These are phyloP conservation scores for Idaea biselata DNA, from an alignment of 2,888 invertebrate genomes.

Conservation along the genomic window DNA sequence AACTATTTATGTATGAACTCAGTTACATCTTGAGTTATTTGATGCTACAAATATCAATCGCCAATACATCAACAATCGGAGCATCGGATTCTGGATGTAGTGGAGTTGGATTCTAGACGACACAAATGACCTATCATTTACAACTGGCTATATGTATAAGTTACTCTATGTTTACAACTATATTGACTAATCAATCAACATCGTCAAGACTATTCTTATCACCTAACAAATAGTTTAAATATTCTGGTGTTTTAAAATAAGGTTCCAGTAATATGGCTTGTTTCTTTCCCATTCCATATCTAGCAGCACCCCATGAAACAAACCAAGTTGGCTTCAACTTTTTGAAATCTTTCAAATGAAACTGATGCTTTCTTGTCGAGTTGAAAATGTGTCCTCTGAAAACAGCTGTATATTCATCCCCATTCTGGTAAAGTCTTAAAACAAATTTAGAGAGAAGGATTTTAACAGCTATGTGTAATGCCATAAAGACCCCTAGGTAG, in stretches of 20 bases:
- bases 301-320: constrained; percentile 65
- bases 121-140: too few relatives aligned
- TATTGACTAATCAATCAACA: not conserved
- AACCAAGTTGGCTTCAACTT: constrained; percentile 55
- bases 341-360: constrained; percentile 60
- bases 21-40: too few relatives aligned
- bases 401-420: constrained; percentile 66
- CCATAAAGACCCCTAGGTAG: constrained; percentile 59
- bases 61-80: too few relatives aligned
- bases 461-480: constrained; percentile 59
- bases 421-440: constrained; percentile 62
- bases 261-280: constrained; percentile 63
- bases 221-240: constrained; percentile 58
- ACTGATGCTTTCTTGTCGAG: constrained; percentile 55
- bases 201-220: constrained; percentile 40
- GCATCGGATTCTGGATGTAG: too few relatives aligned
- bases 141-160: too few relatives aligned
- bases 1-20: too few relatives aligned
- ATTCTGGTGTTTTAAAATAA: constrained; percentile 69
- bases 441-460: constrained; percentile 64
- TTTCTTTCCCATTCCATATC: constrained; percentile 61
- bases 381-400: constrained; percentile 60
- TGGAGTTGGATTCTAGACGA: too few relatives aligned
- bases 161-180: not conserved
- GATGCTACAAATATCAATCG: too few relatives aligned